Conservation (phyloP, 2,888 invertebrate species). For the Venustoraphidia nigricollis region DNA sequence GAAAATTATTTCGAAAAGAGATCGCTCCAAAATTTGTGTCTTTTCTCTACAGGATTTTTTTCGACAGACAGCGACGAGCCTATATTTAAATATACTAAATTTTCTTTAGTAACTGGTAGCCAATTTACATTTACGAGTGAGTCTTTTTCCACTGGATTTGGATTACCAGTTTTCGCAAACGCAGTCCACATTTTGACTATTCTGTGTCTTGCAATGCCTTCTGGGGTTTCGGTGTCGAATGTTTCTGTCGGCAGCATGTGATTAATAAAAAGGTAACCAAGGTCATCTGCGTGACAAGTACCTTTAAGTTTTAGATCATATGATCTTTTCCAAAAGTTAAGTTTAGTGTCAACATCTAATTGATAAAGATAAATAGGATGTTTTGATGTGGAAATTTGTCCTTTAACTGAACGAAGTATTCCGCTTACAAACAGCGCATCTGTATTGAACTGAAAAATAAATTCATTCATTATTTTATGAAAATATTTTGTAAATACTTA, state of each 20-base stretch:
- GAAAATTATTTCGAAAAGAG: neutral
- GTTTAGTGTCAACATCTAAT: neutral
- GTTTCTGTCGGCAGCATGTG: slow-evolving; percentile 8
- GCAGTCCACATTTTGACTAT: slow-evolving; percentile 18
- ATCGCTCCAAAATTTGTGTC: slow-evolving; percentile 21
- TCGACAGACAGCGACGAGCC: slow-evolving; percentile 16
- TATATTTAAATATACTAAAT: slow-evolving; percentile 19
- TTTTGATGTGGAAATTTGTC: neutral
- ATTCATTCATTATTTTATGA: too few relatives aligned
- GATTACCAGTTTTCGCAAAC: slow-evolving; percentile 18
- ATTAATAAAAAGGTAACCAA: slow-evolving; percentile 18
- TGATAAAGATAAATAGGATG: neutral
- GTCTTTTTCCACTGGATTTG: slow-evolving; percentile 11
- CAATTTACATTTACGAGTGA: slow-evolving; percentile 7
- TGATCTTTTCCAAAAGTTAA: neutral
- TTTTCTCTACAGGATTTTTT: slow-evolving; percentile 17
- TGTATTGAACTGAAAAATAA: neutral
- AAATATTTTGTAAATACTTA: too few relatives aligned
- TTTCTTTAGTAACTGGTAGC: slow-evolving; percentile 14
- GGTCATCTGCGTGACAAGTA: slow-evolving; percentile 18
- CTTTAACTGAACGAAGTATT: neutral
- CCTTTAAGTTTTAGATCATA: slow-evolving; percentile 4
- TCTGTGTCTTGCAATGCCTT: slow-evolving; percentile 13
- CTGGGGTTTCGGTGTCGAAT: slow-evolving; percentile 8
- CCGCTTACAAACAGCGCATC: neutral